phyloP scores from a whole-genome alignment of 2,113 vertebrate genomes.

The Edolisoma coerulescens region DNA sequence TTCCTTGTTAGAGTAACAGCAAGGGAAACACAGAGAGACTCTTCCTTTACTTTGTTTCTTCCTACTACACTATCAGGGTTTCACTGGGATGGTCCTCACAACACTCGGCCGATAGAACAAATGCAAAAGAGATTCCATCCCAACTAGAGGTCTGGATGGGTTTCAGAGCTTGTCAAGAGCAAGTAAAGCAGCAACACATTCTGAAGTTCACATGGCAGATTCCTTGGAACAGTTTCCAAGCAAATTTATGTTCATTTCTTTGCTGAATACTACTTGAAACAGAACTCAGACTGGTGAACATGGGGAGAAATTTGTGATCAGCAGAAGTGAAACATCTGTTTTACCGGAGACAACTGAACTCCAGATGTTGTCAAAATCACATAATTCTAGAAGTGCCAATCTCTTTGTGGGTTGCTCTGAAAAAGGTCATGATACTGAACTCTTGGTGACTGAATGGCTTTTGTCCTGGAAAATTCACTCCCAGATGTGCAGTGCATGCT shows the following conservation, averaged over 20 bases:
- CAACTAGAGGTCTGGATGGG: not conserved
- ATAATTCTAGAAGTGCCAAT: slow-evolving; percentile 32
- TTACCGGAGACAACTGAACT: not conserved
- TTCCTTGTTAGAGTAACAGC: not conserved
- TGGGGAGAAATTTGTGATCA: slow-evolving; percentile 3
- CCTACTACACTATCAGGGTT: not conserved
- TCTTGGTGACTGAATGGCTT: slow-evolving; percentile 38
- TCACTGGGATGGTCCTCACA: not conserved
- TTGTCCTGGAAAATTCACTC: slow-evolving; percentile 19
- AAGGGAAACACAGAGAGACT: not conserved
- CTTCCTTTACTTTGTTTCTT: not conserved
- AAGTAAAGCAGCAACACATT: slow-evolving; percentile 1
- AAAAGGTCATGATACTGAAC: slow-evolving; percentile 49
- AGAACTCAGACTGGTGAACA: not conserved
- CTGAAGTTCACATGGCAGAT: not conserved
- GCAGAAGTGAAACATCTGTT: slow-evolving; percentile 38
- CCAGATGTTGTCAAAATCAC: slow-evolving; percentile 40
- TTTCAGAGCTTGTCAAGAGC: not conserved
- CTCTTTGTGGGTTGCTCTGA: not conserved
- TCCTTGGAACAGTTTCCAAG: slow-evolving; percentile 17
- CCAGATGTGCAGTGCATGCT: slow-evolving; percentile 8
- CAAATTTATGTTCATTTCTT: slow-evolving; percentile 23
- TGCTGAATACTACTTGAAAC: not conserved
- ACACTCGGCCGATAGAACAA: not conserved
- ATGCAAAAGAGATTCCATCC: not conserved